phyloP scores from a whole-genome alignment of 2,113 vertebrate species.

The Hucho hucho region DNA sequence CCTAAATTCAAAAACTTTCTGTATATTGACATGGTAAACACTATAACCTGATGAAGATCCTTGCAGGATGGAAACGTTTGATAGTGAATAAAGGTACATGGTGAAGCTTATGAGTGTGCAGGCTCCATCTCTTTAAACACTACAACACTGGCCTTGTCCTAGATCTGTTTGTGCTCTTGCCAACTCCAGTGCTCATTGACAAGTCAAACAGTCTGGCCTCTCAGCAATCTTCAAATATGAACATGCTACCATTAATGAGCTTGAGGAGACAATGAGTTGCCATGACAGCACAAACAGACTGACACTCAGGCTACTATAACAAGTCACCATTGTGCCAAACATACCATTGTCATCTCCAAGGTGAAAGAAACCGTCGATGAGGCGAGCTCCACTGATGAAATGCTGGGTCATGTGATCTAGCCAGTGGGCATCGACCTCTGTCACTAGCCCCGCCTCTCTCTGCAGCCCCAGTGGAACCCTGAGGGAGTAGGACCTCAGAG shows the following conservation, averaged over 20 bases:
- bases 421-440: constrained; percentile 87
- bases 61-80: no score
- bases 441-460: constrained; percentile 81
- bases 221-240: background rate
- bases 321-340: background rate
- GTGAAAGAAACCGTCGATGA: constrained; percentile 88
- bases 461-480: constrained; percentile 87
- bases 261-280: background rate
- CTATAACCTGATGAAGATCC: no score
- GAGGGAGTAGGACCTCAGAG: constrained; percentile 84
- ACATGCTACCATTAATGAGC: background rate
- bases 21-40: no score
- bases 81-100: no score
- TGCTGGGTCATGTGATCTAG: constrained; percentile 97
- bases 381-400: constrained; percentile 86
- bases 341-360: constrained; percentile 79
- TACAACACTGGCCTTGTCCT: no score
- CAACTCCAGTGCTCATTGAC: background rate
- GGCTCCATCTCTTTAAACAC: no score
- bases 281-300: background rate
- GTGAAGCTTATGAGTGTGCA: no score
- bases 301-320: background rate
- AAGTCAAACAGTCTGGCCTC: background rate
- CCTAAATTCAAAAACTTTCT: background rate
- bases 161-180: constrained; percentile 11